phyloP scores from a whole-genome alignment of 2,888 invertebrate genomes.

The Belgica antarctica region DNA sequence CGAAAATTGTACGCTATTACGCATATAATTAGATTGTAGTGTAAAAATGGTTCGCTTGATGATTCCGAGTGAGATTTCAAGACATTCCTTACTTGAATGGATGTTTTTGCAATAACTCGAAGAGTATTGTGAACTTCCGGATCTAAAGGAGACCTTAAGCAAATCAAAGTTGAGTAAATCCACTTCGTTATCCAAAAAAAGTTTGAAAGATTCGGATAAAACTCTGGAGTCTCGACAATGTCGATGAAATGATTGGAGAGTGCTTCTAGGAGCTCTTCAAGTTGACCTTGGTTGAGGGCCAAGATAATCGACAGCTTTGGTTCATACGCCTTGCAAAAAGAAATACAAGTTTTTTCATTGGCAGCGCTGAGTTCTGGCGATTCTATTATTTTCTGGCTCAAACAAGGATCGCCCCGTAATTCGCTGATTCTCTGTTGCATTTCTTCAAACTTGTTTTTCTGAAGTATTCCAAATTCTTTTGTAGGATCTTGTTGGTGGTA shows the following conservation, averaged over 20 bases:
- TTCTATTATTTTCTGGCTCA: no score
- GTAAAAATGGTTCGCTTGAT: slow-evolving; percentile 49
- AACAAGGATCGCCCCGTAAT: no score
- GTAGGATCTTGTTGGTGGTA: slow-evolving; percentile 44
- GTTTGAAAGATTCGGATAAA: slow-evolving; percentile 37
- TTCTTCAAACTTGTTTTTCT: slow-evolving; percentile 49
- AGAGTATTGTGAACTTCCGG: slow-evolving; percentile 52
- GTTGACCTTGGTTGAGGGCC: slow-evolving; percentile 50
- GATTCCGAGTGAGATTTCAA: slow-evolving; percentile 48
- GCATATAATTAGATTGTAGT: slow-evolving; percentile 52
- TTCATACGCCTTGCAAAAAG: slow-evolving; percentile 49
- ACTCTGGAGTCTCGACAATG: slow-evolving; percentile 11
- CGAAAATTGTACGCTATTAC: slow-evolving; percentile 52
- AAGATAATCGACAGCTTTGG: slow-evolving; percentile 51
- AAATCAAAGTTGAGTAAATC: slow-evolving; percentile 52
- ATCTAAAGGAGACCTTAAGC: slow-evolving; percentile 53
- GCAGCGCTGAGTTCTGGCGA: slow-evolving; percentile 45
- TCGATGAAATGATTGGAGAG: slow-evolving; percentile 50
- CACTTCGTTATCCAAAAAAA: slow-evolving; percentile 53
- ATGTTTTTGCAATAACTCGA: slow-evolving; percentile 51
- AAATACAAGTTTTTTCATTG: slow-evolving; percentile 49
- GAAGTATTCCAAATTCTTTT: slow-evolving; percentile 51
- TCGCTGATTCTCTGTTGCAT: slow-evolving; percentile 47
- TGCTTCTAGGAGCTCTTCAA: slow-evolving; percentile 51
- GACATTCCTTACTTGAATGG: slow-evolving; percentile 49